Evolutionary conservation across 2,113 vertebrate species (phyloP).

Genomic region (Nipponia nippon): DNA sequence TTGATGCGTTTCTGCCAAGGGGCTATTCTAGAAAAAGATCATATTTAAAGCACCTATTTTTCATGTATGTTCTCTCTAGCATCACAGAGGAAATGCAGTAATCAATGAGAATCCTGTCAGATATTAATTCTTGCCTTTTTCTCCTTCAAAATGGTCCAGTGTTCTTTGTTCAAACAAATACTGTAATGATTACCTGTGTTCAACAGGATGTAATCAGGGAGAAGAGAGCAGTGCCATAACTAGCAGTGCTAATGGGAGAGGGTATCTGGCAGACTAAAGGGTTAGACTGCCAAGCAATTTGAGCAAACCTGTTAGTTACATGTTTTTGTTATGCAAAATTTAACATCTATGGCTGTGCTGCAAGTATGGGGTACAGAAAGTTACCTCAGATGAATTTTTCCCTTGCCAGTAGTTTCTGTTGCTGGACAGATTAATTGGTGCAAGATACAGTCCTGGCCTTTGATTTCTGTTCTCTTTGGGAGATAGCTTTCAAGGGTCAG

Average conservation of each 20-base stretch:
- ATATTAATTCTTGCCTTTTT: neutral
- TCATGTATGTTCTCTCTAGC: neutral
- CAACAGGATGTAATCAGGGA: neutral
- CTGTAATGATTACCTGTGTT: neutral
- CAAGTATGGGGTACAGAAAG: neutral
- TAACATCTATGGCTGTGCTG: neutral
- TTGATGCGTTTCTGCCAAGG: neutral
- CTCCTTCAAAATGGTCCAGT: neutral
- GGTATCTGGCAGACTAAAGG: neutral
- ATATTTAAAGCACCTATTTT: neutral
- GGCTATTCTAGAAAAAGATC: neutral
- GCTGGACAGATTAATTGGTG: constrained; percentile 31
- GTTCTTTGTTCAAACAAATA: neutral
- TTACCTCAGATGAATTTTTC: neutral
- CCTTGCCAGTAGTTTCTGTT: constrained; percentile 1
- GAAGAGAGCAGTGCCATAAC: neutral
- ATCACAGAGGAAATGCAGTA: neutral
- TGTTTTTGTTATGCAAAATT: constrained; percentile 22
- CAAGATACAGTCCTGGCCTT: neutral
- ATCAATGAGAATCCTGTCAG: neutral
- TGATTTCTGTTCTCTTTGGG: constrained; percentile 14
- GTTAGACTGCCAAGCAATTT: constrained; percentile 13
- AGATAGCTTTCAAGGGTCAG: constrained; percentile 18
- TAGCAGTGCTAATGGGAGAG: neutral
- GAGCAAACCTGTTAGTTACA: neutral